phyloP scores from a whole-genome alignment of 2,888 invertebrate species.

The Schizotus pectinicornis region DNA sequence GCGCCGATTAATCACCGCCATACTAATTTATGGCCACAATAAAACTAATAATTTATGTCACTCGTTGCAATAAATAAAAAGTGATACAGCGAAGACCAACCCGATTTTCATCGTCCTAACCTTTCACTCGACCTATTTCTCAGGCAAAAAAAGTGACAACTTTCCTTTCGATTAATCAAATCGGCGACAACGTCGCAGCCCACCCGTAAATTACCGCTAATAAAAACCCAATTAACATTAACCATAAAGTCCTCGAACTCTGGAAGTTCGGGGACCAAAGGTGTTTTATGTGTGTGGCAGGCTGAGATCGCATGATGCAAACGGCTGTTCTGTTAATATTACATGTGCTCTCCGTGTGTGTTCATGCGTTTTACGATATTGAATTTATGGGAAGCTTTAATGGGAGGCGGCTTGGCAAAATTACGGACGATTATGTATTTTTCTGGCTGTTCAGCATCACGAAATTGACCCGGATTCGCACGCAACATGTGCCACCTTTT shows the following conservation, averaged over 20 bases:
- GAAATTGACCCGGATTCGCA: conserved; percentile 39
- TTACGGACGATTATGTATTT: conserved; percentile 40
- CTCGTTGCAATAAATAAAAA: no score
- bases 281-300: conserved; percentile 6
- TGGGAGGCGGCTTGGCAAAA: conserved; percentile 41
- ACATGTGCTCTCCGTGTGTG: conserved; percentile 33
- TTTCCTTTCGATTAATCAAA: no score
- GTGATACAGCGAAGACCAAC: no score
- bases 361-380: conserved; percentile 36
- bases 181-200: no score
- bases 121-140: no score
- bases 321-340: conserved; percentile 29
- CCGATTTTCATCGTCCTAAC: no score
- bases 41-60: no score
- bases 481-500: conserved; percentile 32
- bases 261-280: conserved; percentile 1
- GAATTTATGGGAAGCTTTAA: conserved; percentile 39
- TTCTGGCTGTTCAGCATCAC: conserved; percentile 35
- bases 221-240: no score
- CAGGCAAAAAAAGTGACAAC: no score
- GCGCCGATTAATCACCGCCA: no score
- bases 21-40: no score
- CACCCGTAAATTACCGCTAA: no score
- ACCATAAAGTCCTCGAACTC: background rate
- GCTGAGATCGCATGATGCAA: conserved; percentile 30